Evolutionary conservation across 2,888 invertebrate genomes (phyloP).

Genomic region (Ormyrus rosae): DNA sequence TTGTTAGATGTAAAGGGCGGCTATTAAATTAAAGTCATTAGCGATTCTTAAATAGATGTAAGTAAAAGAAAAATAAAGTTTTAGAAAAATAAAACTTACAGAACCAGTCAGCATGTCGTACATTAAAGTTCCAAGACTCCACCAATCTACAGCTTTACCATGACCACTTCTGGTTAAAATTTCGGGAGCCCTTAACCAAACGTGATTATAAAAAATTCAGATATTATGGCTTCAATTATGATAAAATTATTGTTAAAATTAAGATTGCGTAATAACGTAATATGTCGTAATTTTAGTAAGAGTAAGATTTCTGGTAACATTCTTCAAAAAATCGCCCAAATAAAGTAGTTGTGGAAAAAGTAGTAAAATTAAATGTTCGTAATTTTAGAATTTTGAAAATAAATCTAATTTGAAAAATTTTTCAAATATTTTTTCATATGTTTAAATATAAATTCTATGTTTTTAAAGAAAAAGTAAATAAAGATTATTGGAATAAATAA

Average conservation of each 20-base stretch:
- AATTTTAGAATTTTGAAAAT: slow-evolving; percentile 16
- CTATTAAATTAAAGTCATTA: slow-evolving; percentile 75
- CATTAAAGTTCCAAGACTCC: slow-evolving; percentile 98
- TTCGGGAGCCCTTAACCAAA: slow-evolving; percentile 92
- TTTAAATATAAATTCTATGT: background rate
- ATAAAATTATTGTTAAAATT: too few relatives aligned
- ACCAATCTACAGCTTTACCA: slow-evolving; percentile 99
- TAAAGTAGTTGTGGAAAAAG: too few relatives aligned
- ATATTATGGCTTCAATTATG: too few relatives aligned
- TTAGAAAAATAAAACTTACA: slow-evolving; percentile 78
- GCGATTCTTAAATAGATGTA: background rate
- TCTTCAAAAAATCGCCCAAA: too few relatives aligned
- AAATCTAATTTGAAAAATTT: too few relatives aligned
- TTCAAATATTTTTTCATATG: too few relatives aligned
- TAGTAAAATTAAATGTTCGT: background rate
- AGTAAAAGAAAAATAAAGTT: slow-evolving; percentile 13
- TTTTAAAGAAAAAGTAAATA: background rate
- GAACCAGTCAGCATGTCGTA: slow-evolving; percentile 99
- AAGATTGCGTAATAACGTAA: too few relatives aligned
- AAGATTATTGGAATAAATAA: background rate
- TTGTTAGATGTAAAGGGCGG: slow-evolving; percentile 98
- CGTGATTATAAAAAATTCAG: too few relatives aligned
- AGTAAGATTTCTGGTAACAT: too few relatives aligned
- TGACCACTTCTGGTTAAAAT: slow-evolving; percentile 97
- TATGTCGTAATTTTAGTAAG: too few relatives aligned